phyloP scores from a whole-genome alignment of 2,113 vertebrate species.

The Prionailurus bengalensis region DNA sequence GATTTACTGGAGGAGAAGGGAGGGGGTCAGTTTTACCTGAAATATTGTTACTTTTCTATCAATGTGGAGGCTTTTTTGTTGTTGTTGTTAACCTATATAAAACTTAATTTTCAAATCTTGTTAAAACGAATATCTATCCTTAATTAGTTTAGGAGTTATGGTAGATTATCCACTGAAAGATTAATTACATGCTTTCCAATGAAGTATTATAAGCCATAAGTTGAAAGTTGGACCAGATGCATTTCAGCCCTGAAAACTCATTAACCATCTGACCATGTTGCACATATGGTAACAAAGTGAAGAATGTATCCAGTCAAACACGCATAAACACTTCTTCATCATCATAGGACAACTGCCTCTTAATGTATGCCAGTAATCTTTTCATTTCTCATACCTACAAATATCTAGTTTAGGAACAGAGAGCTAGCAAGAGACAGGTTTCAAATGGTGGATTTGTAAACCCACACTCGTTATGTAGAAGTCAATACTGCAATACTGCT shows the following conservation, averaged over 20 bases:
- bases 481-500: not conserved
- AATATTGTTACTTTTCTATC: not conserved
- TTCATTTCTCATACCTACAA: conserved; percentile 62
- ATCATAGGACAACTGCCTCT: conserved; percentile 70
- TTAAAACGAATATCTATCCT: conserved; percentile 67
- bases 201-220: conserved; percentile 84
- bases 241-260: conserved; percentile 82
- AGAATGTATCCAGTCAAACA: conserved; percentile 82
- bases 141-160: conserved; percentile 82
- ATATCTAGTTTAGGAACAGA: conserved; percentile 21
- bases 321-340: conserved; percentile 82
- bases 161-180: conserved; percentile 81
- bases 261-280: conserved; percentile 85
- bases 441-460: conserved; percentile 15
- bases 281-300: conserved; percentile 83
- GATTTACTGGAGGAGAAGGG: not conserved
- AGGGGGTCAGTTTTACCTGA: not conserved
- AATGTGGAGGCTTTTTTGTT: not conserved
- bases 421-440: not conserved
- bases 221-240: conserved; percentile 84
- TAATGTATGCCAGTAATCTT: conserved; percentile 66
- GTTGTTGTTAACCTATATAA: conserved; percentile 41
- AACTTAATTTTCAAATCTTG: conserved; percentile 69
- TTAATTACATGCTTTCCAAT: conserved; percentile 81
- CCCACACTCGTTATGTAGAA: not conserved